These are phyloP conservation scores for Lasioglossum lativentre DNA, from an alignment of 2,888 invertebrate genomes.

Conservation along the genomic window DNA sequence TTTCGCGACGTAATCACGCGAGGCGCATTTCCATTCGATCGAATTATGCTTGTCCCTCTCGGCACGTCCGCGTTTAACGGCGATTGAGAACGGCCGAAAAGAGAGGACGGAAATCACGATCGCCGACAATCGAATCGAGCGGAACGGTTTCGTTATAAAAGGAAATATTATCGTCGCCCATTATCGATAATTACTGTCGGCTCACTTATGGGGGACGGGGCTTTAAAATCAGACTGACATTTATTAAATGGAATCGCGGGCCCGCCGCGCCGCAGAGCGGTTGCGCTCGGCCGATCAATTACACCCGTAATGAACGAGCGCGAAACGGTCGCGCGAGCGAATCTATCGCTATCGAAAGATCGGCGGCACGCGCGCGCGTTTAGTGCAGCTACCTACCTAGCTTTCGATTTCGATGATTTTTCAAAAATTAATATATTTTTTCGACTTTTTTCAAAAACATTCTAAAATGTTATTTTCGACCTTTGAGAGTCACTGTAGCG, in stretches of 20 bases:
- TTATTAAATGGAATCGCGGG: slow-evolving; percentile 71
- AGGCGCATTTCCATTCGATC: neutral
- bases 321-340: slow-evolving; percentile 37
- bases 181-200: slow-evolving; percentile 69
- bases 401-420: too few relatives aligned
- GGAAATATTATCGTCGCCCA: slow-evolving; percentile 59
- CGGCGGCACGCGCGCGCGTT: slow-evolving; percentile 42
- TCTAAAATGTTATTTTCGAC: too few relatives aligned
- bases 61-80: slow-evolving; percentile 2
- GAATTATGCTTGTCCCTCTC: slow-evolving; percentile 2
- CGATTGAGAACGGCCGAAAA: neutral
- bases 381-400: too few relatives aligned
- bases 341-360: slow-evolving; percentile 65
- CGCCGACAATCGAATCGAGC: slow-evolving; percentile 11
- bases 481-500: too few relatives aligned
- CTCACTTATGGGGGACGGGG: slow-evolving; percentile 54
- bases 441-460: too few relatives aligned
- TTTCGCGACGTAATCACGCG: neutral
- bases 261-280: slow-evolving; percentile 42
- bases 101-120: neutral
- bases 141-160: slow-evolving; percentile 49
- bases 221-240: slow-evolving; percentile 71
- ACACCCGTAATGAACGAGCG: slow-evolving; percentile 70
- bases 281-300: slow-evolving; percentile 68
- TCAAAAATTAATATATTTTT: too few relatives aligned